A percentile compares a stretch with the other conserved stretches of the same genome.
These are phyloP conservation scores for Ctenicera cuprea DNA, from an alignment of 2,888 invertebrate genomes.

Conservation along the genomic window DNA sequence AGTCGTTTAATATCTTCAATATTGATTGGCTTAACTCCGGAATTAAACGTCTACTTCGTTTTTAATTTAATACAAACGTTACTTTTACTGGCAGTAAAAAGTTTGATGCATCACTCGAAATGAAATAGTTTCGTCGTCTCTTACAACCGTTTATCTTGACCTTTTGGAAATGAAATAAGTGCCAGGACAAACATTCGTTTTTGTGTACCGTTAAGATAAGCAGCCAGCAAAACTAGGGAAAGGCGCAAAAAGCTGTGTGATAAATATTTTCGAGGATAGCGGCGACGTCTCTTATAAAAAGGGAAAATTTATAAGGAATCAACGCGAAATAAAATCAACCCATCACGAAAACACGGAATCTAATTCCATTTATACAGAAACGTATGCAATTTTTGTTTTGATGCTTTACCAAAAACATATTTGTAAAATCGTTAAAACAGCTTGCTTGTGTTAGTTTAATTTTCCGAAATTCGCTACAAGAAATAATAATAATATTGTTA, in stretches of 20 bases:
- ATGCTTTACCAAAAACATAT: neutral
- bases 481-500: too few relatives aligned
- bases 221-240: slow-evolving; percentile 48
- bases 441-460: too few relatives aligned
- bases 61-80: neutral
- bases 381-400: slow-evolving; percentile 11
- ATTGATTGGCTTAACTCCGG: neutral
- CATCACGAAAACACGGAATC: slow-evolving; percentile 47
- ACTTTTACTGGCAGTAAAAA: slow-evolving; percentile 10
- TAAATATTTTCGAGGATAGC: slow-evolving; percentile 49
- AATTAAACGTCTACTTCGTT: too few relatives aligned
- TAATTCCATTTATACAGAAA: slow-evolving; percentile 35
- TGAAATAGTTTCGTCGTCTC: slow-evolving; percentile 30
- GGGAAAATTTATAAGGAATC: slow-evolving; percentile 47
- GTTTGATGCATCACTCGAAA: slow-evolving; percentile 15
- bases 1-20: slow-evolving; percentile 4
- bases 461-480: too few relatives aligned
- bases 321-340: slow-evolving; percentile 46
- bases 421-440: neutral
- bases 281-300: slow-evolving; percentile 48
- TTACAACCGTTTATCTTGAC: slow-evolving; percentile 38
- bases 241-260: slow-evolving; percentile 47
- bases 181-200: slow-evolving; percentile 49
- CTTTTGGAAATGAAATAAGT: slow-evolving; percentile 52
- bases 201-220: slow-evolving; percentile 44